These are phyloP conservation scores for Potorous gilbertii DNA, from an alignment of 2,797 vertebrate species.

Conservation along the genomic window DNA sequence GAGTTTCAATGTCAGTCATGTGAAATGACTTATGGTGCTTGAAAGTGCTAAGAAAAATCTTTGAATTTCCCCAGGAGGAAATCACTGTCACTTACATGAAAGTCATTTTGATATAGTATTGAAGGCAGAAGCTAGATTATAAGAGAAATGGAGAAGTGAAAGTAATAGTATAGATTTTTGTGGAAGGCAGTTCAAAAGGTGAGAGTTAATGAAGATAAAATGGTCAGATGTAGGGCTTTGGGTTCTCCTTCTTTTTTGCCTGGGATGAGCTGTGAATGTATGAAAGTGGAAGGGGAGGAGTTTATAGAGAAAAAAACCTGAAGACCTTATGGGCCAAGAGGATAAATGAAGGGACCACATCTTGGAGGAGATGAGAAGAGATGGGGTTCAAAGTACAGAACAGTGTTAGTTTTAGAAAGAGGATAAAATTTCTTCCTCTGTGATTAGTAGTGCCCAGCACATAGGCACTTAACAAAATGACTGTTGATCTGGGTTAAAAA, in stretches of 20 bases:
- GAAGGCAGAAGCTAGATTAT: not conserved
- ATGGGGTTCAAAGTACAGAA: too few species aligned
- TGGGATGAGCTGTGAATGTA: not conserved
- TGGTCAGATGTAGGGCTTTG: not conserved
- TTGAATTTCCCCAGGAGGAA: constrained; percentile 3
- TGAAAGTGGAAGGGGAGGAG: not conserved
- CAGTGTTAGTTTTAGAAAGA: too few species aligned
- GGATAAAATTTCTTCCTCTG: not conserved
- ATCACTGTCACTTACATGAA: not conserved
- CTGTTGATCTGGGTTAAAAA: not conserved
- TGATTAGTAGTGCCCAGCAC: not conserved
- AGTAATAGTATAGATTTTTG: not conserved
- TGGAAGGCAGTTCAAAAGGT: not conserved
- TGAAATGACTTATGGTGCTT: not conserved
- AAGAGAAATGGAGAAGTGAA: not conserved
- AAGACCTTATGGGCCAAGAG: not conserved
- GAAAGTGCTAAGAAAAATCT: not conserved
- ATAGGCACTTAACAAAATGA: not conserved
- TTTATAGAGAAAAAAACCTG: not conserved
- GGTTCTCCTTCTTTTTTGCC: not conserved
- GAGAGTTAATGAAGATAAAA: not conserved
- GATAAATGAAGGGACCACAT: not conserved
- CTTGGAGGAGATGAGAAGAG: not conserved
- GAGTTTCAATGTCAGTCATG: not conserved
- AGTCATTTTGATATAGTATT: not conserved